phyloP scores from a whole-genome alignment of 2,888 invertebrate genomes.

The Proisotoma minuta region DNA sequence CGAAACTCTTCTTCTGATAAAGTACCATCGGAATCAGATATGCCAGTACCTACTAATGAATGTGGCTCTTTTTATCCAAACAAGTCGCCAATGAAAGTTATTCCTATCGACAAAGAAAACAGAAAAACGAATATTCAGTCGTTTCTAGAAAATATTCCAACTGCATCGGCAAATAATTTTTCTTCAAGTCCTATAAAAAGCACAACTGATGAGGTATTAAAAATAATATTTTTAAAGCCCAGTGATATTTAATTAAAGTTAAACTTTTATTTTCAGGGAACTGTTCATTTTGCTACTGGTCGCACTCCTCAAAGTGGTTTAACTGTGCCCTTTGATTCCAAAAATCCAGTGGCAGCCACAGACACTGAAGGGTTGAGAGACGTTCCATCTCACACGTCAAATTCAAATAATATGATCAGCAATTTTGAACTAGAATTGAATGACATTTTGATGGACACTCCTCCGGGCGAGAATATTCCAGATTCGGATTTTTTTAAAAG shows the following conservation, averaged over 20 bases:
- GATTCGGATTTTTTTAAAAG: background rate
- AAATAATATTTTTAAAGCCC: no score
- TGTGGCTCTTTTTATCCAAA: no score
- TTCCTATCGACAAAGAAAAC: background rate
- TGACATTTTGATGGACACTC: background rate
- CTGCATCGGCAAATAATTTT: slow-evolving; percentile 19
- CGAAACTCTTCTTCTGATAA: no score
- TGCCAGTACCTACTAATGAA: no score
- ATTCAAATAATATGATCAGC: background rate
- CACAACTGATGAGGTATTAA: background rate
- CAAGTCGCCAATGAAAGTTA: background rate
- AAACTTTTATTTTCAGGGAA: background rate
- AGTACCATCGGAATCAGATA: no score
- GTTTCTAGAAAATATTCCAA: slow-evolving; percentile 31
- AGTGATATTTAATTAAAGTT: no score
- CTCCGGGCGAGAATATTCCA: background rate
- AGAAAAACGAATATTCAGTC: slow-evolving; percentile 13
- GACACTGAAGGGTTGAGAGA: background rate
- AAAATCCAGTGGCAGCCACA: background rate
- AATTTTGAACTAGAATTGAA: slow-evolving; percentile 1
- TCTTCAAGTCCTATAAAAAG: slow-evolving; percentile 24
- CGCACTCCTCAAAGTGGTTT: background rate
- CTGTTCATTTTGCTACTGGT: background rate
- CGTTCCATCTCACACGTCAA: background rate
- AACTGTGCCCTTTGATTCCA: background rate